A percentile compares a stretch with the other conserved stretches of the same genome.
phyloP scores from a whole-genome alignment of 1,140 invertebrate genomes.

The Pentalonia nigronervosa region DNA sequence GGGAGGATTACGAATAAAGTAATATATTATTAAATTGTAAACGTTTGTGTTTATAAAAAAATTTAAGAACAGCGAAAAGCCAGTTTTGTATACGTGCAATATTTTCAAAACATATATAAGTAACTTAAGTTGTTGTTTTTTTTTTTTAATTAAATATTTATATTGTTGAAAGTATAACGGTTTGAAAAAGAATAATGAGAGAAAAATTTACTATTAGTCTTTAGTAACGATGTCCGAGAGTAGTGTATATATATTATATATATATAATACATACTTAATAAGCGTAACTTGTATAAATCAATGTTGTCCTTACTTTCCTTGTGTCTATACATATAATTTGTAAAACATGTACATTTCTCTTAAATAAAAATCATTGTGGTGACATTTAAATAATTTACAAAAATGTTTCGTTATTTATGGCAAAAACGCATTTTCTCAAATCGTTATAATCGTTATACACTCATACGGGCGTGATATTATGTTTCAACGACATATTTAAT shows the following conservation, averaged over 20 bases:
- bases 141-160: constrained; percentile 57
- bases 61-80: not conserved
- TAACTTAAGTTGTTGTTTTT: constrained; percentile 52
- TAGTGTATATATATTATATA: not conserved
- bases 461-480: not conserved
- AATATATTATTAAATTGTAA: not conserved
- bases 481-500: too few species aligned
- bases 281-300: constrained; percentile 25
- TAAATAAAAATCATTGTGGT: constrained; percentile 44
- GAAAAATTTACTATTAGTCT: constrained; percentile 43
- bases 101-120: constrained; percentile 46
- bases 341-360: constrained; percentile 53
- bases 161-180: constrained; percentile 55
- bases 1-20: not conserved
- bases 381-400: constrained; percentile 32
- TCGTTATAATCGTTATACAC: not conserved
- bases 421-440: not conserved
- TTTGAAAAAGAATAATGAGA: constrained; percentile 26
- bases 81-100: constrained; percentile 55
- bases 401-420: not conserved
- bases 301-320: constrained; percentile 38
- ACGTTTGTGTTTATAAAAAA: not conserved
- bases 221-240: constrained; percentile 19
- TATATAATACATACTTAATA: constrained; percentile 17
- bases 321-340: constrained; percentile 49